Percentiles rank a stretch among this genome's conserved stretches.
These are phyloP conservation scores for Pheosia gnoma DNA, from an alignment of 2,888 invertebrate species.

Conservation along the genomic window DNA sequence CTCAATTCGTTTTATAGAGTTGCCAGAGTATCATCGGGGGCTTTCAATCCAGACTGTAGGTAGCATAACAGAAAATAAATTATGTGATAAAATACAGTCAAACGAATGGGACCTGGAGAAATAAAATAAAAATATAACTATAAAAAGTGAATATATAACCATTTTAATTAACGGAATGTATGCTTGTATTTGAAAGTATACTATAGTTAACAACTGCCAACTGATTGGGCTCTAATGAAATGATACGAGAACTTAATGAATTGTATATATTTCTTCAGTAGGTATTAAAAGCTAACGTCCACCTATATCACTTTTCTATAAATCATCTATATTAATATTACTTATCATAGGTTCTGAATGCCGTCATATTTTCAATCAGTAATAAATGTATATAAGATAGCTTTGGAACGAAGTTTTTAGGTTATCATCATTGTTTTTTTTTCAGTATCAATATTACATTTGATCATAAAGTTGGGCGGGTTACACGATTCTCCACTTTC, in stretches of 20 bases:
- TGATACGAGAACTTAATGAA: too few species aligned
- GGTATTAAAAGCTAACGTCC: background rate
- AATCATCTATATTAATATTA: background rate
- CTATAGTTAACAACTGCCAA: too few species aligned
- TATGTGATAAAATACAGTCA: background rate
- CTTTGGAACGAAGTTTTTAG: background rate
- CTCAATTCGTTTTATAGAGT: background rate
- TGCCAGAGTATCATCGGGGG: background rate
- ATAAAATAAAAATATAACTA: too few species aligned
- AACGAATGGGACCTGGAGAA: background rate
- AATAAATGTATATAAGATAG: background rate
- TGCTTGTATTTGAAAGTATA: too few species aligned
- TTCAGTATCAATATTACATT: background rate
- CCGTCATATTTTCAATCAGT: background rate
- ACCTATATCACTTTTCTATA: background rate
- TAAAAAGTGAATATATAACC: too few species aligned
- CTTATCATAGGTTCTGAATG: background rate
- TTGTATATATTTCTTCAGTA: background rate
- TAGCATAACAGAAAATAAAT: background rate
- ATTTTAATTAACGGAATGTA: too few species aligned
- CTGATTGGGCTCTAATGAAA: too few species aligned
- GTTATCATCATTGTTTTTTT: background rate
- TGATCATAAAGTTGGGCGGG: background rate
- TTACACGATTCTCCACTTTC: slow-evolving; percentile 3
- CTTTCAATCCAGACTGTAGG: background rate